Evolutionary conservation across 2,888 invertebrate genomes (phyloP), one percentile per base, ranked within the genome.

Genomic region (Mimumesa dahlbomi): DNA sequence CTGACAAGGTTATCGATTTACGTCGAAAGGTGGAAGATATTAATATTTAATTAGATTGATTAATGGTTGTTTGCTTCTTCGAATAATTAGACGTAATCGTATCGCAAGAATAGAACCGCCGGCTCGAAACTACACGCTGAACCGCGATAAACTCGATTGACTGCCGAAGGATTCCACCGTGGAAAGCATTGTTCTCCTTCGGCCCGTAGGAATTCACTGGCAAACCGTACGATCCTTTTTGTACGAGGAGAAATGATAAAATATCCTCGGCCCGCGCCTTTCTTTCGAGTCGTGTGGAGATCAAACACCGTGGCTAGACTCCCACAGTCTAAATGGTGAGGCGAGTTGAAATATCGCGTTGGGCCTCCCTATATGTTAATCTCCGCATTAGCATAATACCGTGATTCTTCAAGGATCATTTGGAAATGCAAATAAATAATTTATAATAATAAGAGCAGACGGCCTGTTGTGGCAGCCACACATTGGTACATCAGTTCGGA

Each of bases 351-450:
- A 88, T 89, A 89, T 89, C 85, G 86, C 82, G 84, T 82, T 81
- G 85, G 72, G 85, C 84, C 84, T 85, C 82, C 85, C 85, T 84
- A 85, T 89, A 89, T 89, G 88, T 88, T 89, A 89, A 89, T 89
- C 89, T 76, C 77, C 75, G 81, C 81, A 89, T 89, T 89, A 89
- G 87, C 89, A 89, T 89, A 89, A 89, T 89, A 88, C 86, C 80
- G 87, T 87, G 88, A 89, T 89, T 89, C 88, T 87, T 89, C 89
- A 88, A 84, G 87, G 83, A 88, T 88, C 89, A 88, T 88, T 89
- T 89, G 84, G 86, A 89, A 88, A 89, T 85, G 85, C 88, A 89
- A 89, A 89, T 89, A 89, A 89, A 89, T 89, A 89, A 89, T 89
- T 89, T 89, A 88, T 88, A 88, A 89, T 86, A 87, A 88, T 87